phyloP scores from a whole-genome alignment of 2,888 invertebrate genomes.

The Troides oblongomaculatus region DNA sequence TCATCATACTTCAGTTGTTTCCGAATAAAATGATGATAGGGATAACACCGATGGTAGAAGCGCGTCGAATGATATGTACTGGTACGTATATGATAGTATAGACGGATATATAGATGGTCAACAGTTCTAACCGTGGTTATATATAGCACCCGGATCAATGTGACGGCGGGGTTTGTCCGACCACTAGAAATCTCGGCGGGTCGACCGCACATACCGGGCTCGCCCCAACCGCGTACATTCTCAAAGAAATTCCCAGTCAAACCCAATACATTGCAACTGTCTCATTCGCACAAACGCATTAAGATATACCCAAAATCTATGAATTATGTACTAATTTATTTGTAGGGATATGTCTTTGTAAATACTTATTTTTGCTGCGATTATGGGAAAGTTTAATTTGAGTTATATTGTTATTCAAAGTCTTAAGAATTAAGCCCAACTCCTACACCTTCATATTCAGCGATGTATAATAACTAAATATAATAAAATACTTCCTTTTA shows the following conservation, averaged over 20 bases:
- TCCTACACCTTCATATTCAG: too few relatives aligned
- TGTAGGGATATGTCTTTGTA: too few relatives aligned
- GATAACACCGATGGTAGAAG: not conserved
- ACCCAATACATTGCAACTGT: constrained; percentile 18
- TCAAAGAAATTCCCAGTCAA: constrained; percentile 55
- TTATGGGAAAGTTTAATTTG: not conserved
- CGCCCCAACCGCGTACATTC: constrained; percentile 54
- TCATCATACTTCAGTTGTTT: too few relatives aligned
- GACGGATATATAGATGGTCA: not conserved
- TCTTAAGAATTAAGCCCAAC: too few relatives aligned
- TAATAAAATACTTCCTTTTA: not conserved
- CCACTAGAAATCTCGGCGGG: constrained; percentile 66
- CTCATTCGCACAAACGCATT: constrained; percentile 21
- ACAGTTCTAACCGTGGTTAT: not conserved
- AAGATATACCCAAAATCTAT: constrained; percentile 1
- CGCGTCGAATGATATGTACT: not conserved
- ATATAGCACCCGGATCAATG: constrained; percentile 49
- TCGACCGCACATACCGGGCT: constrained; percentile 65
- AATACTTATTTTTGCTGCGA: too few relatives aligned
- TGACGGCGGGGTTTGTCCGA: constrained; percentile 48
- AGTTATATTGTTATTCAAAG: too few relatives aligned
- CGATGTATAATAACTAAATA: too few relatives aligned
- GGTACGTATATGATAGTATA: not conserved
- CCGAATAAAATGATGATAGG: not conserved
- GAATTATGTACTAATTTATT: not conserved